Base-by-base conservation (phyloP, 2,888 invertebrate species). In the Pammene aurita region DNA sequence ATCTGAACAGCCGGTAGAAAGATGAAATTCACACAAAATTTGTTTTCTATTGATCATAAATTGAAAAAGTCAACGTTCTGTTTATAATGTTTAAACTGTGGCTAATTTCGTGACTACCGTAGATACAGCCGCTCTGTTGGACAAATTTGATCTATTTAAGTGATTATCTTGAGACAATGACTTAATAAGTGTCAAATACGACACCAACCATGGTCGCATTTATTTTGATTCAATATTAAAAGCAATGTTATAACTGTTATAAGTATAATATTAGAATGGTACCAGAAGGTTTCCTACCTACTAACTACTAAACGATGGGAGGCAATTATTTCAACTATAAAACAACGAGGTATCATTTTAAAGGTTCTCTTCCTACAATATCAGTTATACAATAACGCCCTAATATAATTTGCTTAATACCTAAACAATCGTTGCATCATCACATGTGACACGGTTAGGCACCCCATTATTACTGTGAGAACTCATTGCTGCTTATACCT, bases 401-500 rank as follows among this genome's bases (percentile, higher is more conserved):
- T 18, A 14, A 46, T 60, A n/a, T 48, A 7, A 5, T 58, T 58
- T n/a, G 9, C 35, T 46, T 60, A 34, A 46, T 35, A 46, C 7
- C 46, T 46, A 16, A 34, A 46, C 44, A 44, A 61, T 58, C 52
- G 57, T 72, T 70, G 50, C 67, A 50, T 57, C 64, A 69, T 35
- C 44, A 52, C 54, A 26, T n/a, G 50, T 63, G 70, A 62, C 72
- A 68, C 52, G 52, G 63, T 69, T 72, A 69, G 60, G 41, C 26
- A 2, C 26, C 26, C 26, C 63, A 55, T 46, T 44, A 46, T 67
- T 63, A 66, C 71, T 50, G 70, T 74, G 74, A 61, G 74, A 74
- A 71, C 66, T 57, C n/a, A 71, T 74, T 69, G 63, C 48, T 26
- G 4, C 2, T 57, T 67, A 70, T 66, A 54, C 67, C 14, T 52